A percentile compares a stretch with the other conserved stretches of the same genome.
Conservation (phyloP, 2,797 vertebrate genomes). For the Myotis planiceps region DNA sequence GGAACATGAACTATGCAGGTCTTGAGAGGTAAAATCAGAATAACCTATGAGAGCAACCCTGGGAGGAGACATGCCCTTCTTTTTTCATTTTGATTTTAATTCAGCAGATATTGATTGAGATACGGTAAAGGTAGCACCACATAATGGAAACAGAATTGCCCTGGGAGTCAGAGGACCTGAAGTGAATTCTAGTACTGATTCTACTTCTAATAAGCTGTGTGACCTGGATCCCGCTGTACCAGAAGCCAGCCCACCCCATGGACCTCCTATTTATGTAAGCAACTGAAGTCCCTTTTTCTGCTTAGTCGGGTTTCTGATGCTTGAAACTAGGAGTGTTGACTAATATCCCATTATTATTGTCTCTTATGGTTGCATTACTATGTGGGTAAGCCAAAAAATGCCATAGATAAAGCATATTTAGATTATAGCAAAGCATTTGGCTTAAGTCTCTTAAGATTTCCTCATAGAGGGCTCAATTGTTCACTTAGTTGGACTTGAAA, state of each 20-base stretch:
- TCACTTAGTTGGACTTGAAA: not conserved
- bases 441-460: not conserved
- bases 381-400: not conserved
- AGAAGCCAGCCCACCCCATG: not conserved
- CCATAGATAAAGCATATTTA: not conserved
- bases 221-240: not conserved
- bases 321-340: not conserved
- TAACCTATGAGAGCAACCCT: not conserved
- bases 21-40: slow-evolving; percentile 21
- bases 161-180: not conserved
- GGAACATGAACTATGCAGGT: not conserved
- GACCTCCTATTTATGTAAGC: not conserved
- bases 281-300: not conserved
- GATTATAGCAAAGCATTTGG: not conserved
- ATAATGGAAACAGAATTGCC: slow-evolving; percentile 21
- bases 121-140: not conserved
- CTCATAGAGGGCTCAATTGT: not conserved
- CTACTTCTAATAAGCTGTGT: not conserved
- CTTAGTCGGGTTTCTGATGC: not conserved
- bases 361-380: not conserved
- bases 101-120: slow-evolving; percentile 32
- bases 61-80: not conserved
- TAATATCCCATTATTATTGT: not conserved
- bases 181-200: not conserved
- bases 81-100: slow-evolving; percentile 45